Base-by-base conservation (phyloP, 2,113 vertebrate genomes). In the Telmatochromis sp. region DNA sequence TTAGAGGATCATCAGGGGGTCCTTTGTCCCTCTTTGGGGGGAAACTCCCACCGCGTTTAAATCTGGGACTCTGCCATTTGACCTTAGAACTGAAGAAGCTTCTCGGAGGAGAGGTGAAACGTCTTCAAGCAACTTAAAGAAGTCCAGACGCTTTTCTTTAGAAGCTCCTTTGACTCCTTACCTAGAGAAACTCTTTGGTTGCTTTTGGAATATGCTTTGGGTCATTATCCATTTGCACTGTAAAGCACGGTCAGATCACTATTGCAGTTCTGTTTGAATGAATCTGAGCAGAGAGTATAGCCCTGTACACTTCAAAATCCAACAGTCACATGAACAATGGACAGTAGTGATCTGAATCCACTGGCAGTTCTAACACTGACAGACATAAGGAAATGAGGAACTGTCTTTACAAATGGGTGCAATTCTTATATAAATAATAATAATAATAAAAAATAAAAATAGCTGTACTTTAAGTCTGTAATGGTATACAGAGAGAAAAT, bases 11-110 rank as follows among this genome's bases (percentile, higher is more conserved):
- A 33, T 33, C 31, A 33, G 21, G 6, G 4, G 1, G n/a, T 13
- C 11, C 11, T 55, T 55, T 55, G 53, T 55, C 53, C 21, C 21
- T 13, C 53, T 55, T 0, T 55, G 21, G 53, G 21, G 21, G 21
- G 53, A 4, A 0, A 13, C 11, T 3, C 21, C 54, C 21, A 55
- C 54, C 0, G 0, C 1, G 8, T 35, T 35, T 35, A 35, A 35
- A 35, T 35, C 7, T 35, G 33, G 33, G 33, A 35, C 7, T 2
- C 33, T 1, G 0, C 33, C 33, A 9, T 35, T 35, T 35, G 33
- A 35, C 33, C 33, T 35, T 35, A 35, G 33, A 35, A 35, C 33
- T 35, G 33, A 35, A 35, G 33, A 35, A 35, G 33, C 33, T 35
- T 35, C 33, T 35, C 33, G 31, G 31, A 7, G 7, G 31, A 33